These are phyloP conservation scores for Corynorhinus townsendii DNA, from an alignment of 2,113 vertebrate genomes.

Conservation along the genomic window DNA sequence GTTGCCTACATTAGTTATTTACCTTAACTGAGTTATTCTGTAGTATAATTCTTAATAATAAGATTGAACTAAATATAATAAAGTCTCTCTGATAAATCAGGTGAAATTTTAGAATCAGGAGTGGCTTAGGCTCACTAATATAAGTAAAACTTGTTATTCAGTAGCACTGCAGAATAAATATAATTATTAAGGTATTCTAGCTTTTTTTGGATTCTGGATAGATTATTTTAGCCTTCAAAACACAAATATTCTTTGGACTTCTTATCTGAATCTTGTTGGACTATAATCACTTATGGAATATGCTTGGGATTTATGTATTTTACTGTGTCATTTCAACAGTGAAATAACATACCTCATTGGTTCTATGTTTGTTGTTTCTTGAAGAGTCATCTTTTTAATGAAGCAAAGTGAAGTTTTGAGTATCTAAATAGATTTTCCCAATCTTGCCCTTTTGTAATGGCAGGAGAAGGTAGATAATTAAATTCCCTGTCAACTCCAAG, in stretches of 20 bases:
- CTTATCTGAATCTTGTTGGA: background rate
- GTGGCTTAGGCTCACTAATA: background rate
- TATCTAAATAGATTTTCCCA: background rate
- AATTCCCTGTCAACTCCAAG: background rate
- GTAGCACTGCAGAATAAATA: background rate
- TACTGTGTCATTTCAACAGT: background rate
- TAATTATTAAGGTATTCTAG: background rate
- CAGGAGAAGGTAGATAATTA: background rate
- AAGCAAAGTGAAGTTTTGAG: background rate
- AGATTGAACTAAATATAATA: background rate
- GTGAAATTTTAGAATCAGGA: background rate
- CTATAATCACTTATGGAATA: background rate
- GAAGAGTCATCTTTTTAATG: background rate
- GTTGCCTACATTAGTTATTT: background rate
- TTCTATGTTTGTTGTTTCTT: background rate
- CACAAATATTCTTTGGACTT: background rate
- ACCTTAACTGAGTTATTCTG: background rate
- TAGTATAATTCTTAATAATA: background rate
- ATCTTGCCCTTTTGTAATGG: background rate
- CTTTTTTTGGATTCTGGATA: background rate
- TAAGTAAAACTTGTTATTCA: background rate
- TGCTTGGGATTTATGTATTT: background rate
- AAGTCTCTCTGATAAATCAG: background rate
- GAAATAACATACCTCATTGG: background rate
- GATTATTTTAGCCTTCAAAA: conserved; percentile 1